Percentiles rank a stretch among this genome's conserved stretches.
These are phyloP conservation scores for Gastracanthus pulcherrimus DNA, from an alignment of 2,888 invertebrate species.

Conservation along the genomic window DNA sequence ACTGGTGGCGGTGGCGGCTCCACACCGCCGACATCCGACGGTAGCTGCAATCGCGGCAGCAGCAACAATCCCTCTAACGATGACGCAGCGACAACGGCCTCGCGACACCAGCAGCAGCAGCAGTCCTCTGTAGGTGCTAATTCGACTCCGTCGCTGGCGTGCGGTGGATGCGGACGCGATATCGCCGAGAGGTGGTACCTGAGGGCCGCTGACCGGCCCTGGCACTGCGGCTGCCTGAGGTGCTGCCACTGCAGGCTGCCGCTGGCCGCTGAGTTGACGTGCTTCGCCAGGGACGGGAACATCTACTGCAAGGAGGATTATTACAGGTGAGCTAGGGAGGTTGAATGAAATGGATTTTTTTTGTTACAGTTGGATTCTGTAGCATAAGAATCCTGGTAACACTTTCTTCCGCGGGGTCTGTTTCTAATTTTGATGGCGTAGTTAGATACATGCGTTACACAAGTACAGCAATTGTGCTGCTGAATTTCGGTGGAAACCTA, in stretches of 20 bases:
- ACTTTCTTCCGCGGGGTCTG: too few relatives aligned
- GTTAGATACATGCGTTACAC: too few relatives aligned
- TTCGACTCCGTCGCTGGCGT: constrained; percentile 69
- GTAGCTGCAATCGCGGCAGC: constrained; percentile 78
- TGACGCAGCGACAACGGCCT: background rate
- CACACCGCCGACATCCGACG: constrained; percentile 77
- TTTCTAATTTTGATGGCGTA: too few relatives aligned
- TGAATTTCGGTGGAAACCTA: too few relatives aligned
- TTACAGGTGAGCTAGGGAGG: constrained; percentile 85
- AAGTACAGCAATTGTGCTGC: too few relatives aligned
- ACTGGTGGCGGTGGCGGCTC: constrained; percentile 74
- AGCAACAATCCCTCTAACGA: background rate
- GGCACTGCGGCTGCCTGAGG: constrained; percentile 91
- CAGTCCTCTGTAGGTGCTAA: background rate
- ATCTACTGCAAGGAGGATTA: constrained; percentile 97
- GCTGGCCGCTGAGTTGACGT: constrained; percentile 91
- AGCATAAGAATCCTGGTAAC: too few relatives aligned
- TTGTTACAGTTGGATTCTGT: too few relatives aligned
- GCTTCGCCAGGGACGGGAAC: constrained; percentile 92
- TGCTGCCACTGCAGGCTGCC: constrained; percentile 92
- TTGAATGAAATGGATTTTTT: too few relatives aligned
- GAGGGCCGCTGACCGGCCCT: constrained; percentile 91
- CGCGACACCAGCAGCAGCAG: background rate
- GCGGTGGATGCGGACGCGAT: constrained; percentile 82
- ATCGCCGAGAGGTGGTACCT: constrained; percentile 86